Percentiles rank a stretch among this genome's conserved stretches.
phyloP scores from a whole-genome alignment of 1,140 invertebrate genomes.

The Drosophila erecta region DNA sequence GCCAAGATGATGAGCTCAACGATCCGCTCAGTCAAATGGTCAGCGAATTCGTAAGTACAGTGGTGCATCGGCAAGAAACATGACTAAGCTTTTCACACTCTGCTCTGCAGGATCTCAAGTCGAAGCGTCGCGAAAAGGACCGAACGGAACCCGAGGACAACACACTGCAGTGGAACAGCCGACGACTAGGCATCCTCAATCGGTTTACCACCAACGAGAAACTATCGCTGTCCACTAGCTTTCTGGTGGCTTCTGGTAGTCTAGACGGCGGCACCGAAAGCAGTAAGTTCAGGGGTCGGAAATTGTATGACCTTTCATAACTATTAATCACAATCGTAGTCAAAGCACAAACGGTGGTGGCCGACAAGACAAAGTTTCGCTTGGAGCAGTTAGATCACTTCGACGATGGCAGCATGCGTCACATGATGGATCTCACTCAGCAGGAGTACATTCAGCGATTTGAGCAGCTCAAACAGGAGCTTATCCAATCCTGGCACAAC shows the following conservation, averaged over 20 bases:
- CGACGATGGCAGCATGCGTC: slow-evolving; percentile 94
- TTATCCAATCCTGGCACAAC: slow-evolving; percentile 95
- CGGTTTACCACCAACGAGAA: slow-evolving; percentile 97
- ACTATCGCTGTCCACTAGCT: slow-evolving; percentile 94
- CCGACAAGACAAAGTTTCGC: slow-evolving; percentile 95
- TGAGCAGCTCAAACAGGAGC: slow-evolving; percentile 94
- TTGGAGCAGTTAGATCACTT: slow-evolving; percentile 97
- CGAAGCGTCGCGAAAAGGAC: slow-evolving; percentile 72
- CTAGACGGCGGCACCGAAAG: slow-evolving; percentile 60
- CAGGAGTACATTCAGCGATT: slow-evolving; percentile 96
- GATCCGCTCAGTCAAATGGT: slow-evolving; percentile 89
- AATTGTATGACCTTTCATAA: neutral
- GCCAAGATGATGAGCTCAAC: slow-evolving; percentile 86
- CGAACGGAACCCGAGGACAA: slow-evolving; percentile 84
- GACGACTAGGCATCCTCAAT: slow-evolving; percentile 90
- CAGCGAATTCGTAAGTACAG: slow-evolving; percentile 86
- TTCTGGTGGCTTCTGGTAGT: slow-evolving; percentile 85
- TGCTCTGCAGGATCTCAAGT: slow-evolving; percentile 50
- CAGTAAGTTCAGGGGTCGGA: slow-evolving; percentile 34
- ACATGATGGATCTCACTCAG: slow-evolving; percentile 95
- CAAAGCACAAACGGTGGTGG: slow-evolving; percentile 91
- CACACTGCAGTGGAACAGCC: slow-evolving; percentile 91
- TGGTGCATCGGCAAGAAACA: no score
- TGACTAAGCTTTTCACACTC: neutral
- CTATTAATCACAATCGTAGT: slow-evolving; percentile 85